A percentile compares a stretch with the other conserved stretches of the same genome.
Conservation (phyloP, 64 coral and sea anemone species). For the Acropora yongei region DNA sequence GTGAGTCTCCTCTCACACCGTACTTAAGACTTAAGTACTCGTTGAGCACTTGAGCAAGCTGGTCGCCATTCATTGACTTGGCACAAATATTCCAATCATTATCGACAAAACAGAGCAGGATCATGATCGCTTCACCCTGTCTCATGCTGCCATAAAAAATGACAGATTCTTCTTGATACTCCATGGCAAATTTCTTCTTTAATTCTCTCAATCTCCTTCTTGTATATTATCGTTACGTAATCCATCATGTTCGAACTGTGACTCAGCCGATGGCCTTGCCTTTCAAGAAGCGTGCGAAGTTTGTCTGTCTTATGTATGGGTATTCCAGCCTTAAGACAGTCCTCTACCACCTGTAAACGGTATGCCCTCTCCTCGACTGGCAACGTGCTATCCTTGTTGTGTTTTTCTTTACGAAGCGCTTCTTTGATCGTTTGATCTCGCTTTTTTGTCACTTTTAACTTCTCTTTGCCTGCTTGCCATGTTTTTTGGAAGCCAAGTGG, state of each 20-base stretch:
- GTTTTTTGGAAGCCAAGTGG: background rate
- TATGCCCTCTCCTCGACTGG: constrained; percentile 61
- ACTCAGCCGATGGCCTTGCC: constrained; percentile 56
- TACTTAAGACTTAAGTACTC: constrained; percentile 46
- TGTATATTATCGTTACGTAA: constrained; percentile 44
- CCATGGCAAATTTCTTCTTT: constrained; percentile 48
- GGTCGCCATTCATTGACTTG: constrained; percentile 49
- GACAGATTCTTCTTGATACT: constrained; percentile 51
- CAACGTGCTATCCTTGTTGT: constrained; percentile 67
- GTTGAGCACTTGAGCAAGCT: constrained; percentile 78
- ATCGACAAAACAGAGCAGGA: constrained; percentile 60
- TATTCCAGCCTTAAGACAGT: constrained; percentile 65
- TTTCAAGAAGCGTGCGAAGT: constrained; percentile 64
- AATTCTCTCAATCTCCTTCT: constrained; percentile 60
- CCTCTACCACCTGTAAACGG: constrained; percentile 55
- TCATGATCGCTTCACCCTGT: constrained; percentile 49
- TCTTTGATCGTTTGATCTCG: constrained; percentile 75
- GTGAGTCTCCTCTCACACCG: constrained; percentile 62
- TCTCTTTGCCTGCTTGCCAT: too few relatives aligned
- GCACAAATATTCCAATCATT: constrained; percentile 63
- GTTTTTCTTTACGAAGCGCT: constrained; percentile 51
- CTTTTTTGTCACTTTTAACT: constrained; percentile 72
- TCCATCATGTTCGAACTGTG: constrained; percentile 67
- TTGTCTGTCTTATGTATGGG: constrained; percentile 54
- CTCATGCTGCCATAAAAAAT: constrained; percentile 72